A percentile compares a stretch with the other conserved stretches of the same genome.
phyloP scores from a whole-genome alignment of 2,113 vertebrate genomes.

The Silurus glanis region DNA sequence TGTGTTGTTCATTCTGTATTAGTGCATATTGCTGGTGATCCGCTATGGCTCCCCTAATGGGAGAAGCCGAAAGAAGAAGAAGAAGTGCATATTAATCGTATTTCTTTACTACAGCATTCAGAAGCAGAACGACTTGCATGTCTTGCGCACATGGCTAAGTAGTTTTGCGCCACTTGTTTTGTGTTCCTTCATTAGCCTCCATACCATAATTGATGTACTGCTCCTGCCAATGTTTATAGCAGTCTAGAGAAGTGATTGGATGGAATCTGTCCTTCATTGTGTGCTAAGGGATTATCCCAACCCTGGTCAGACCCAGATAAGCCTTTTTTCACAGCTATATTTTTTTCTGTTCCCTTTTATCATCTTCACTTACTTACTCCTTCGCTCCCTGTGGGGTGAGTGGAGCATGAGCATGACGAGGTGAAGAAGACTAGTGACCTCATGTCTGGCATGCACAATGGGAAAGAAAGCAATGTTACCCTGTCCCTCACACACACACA shows the following conservation, averaged over 20 bases:
- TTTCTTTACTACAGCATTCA: conserved; percentile 10
- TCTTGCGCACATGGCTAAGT: neutral
- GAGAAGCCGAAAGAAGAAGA: too few species aligned
- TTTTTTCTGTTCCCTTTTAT: conserved; percentile 32
- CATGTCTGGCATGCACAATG: conserved; percentile 28
- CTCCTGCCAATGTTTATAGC: conserved; percentile 29
- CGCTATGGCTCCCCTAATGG: too few species aligned
- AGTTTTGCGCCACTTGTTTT: neutral
- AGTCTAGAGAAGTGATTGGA: conserved; percentile 33
- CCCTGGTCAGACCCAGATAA: conserved; percentile 59
- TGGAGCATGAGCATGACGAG: conserved; percentile 24
- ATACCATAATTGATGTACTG: conserved; percentile 1
- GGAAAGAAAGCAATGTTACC: neutral
- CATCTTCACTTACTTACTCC: conserved; percentile 22
- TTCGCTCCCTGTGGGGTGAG: conserved; percentile 14
- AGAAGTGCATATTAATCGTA: neutral
- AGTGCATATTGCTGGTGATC: neutral
- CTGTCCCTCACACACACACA: neutral
- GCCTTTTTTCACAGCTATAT: conserved; percentile 22
- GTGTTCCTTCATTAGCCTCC: conserved; percentile 22
- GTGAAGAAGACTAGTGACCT: conserved; percentile 32
- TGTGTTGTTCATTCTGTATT: neutral
- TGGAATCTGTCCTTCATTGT: conserved; percentile 42
- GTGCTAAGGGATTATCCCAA: conserved; percentile 53
- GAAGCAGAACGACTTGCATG: conserved; percentile 5